Base-by-base conservation (phyloP, 2,888 invertebrate species). In the Caenorhabditis wallacei region DNA sequence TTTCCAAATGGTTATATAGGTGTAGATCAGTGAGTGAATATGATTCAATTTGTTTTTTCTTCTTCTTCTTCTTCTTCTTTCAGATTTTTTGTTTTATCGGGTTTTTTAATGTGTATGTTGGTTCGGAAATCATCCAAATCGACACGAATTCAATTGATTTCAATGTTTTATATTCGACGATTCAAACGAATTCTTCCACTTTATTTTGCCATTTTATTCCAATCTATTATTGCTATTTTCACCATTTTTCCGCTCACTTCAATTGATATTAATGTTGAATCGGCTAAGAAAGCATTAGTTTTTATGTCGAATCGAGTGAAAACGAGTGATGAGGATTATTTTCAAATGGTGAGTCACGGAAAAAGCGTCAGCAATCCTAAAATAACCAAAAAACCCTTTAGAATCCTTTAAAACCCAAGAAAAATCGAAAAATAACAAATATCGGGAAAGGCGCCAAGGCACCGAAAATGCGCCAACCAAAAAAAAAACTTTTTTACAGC, bases 61-160 rank as follows among this genome's bases (percentile, higher is more conserved):
- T 40, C 16, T 40, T 40, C 16, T 40, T 18, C 46, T 4, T 8
- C 2, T 18, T 48, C 46, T 18, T 3, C 11, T 48, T 46, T 18
- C 53, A 68, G 68, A 53, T 68, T 68, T n/a, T 68, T 68, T 30
- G 68, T 68, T 20, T 22, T 68, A 40, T 68, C 68, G 2, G 68
- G 68, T 8, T 68, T 20, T 16, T 16, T 68, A 5, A 68, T 68
- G 68, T 68, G 53, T 37, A 53, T 53, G 53, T 16, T 68, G 1
- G 8, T 53, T n/a, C n/a, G 18, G 1, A 16, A 51, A 68, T 51
- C 48, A 20, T 16, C 35, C 18, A 20, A 20, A 24, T 30, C 46
- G 5, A 35, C 18, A 5, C 35, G n/a, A n/a, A n/a, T 16, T 24
- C 11, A 16, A 13, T 20, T 66, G 0, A 30, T 68, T 18, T 11